phyloP scores from a whole-genome alignment of 1,140 invertebrate genomes.

The Bombus balteatus region DNA sequence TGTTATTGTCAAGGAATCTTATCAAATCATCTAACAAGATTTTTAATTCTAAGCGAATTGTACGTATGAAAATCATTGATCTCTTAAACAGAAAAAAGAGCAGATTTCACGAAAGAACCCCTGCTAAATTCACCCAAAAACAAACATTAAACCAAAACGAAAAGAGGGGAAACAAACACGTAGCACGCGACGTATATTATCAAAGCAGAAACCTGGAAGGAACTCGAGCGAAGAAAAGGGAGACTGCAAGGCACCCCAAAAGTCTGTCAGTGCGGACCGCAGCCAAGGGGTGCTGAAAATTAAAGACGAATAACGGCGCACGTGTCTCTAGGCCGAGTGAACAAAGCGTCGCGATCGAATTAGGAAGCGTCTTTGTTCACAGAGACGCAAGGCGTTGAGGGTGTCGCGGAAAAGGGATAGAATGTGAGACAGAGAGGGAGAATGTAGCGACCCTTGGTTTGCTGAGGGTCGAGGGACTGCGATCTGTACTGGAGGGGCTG shows the following conservation, averaged over 20 bases:
- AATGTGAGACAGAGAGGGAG: background rate
- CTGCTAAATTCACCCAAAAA: background rate
- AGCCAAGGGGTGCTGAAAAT: slow-evolving; percentile 37
- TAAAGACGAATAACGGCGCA: slow-evolving; percentile 58
- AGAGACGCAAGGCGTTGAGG: slow-evolving; percentile 52
- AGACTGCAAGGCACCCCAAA: background rate
- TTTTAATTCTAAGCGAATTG: background rate
- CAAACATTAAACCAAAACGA: background rate
- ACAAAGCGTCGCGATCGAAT: slow-evolving; percentile 77
- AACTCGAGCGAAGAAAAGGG: background rate
- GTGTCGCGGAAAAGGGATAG: slow-evolving; percentile 35
- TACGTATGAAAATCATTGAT: background rate
- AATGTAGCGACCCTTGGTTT: slow-evolving; percentile 64
- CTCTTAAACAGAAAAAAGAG: background rate
- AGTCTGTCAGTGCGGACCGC: background rate
- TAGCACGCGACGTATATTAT: background rate
- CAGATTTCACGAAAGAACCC: background rate
- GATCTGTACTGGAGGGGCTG: slow-evolving; percentile 51
- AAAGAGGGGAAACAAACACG: background rate
- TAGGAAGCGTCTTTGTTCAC: slow-evolving; percentile 77
- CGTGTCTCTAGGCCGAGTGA: slow-evolving; percentile 53
- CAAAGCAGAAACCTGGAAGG: background rate
- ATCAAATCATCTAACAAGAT: background rate
- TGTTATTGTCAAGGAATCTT: no score
- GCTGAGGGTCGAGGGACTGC: slow-evolving; percentile 68